Percentiles rank a stretch among this genome's conserved stretches.
These are phyloP conservation scores for Porphyrio hochstetteri DNA, from an alignment of 2,113 vertebrate genomes.

Conservation along the genomic window DNA sequence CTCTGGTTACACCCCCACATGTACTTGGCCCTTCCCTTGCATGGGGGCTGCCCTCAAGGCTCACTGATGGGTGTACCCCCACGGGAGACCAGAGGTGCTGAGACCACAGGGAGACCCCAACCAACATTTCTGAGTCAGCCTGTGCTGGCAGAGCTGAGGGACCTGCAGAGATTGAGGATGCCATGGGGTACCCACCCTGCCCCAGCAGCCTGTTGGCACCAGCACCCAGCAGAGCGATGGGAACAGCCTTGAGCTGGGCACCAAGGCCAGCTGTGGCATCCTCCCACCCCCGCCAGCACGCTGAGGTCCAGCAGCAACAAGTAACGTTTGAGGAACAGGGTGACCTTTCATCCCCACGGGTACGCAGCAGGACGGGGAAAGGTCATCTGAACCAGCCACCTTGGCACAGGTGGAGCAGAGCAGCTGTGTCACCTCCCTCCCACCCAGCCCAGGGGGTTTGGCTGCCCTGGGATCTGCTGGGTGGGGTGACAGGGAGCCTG, in stretches of 20 bases:
- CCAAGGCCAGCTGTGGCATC: neutral
- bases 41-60: neutral
- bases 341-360: slow-evolving; percentile 9
- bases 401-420: neutral
- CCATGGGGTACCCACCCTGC: neutral
- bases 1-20: neutral
- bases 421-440: neutral
- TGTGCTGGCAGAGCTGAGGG: neutral
- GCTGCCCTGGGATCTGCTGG: neutral
- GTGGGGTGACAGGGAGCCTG: neutral
- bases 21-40: neutral
- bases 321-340: neutral
- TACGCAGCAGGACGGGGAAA: neutral
- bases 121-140: neutral
- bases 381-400: neutral
- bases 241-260: neutral
- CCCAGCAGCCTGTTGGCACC: neutral
- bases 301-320: neutral
- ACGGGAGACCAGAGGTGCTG: too few species aligned
- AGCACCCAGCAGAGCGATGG: neutral
- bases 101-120: accelerated
- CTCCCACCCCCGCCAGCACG: neutral
- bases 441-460: accelerated
- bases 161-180: neutral
- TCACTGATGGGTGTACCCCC: neutral